These are phyloP conservation scores for Caenorhabditis zanzibari DNA, from an alignment of 2,888 invertebrate species.

Conservation along the genomic window DNA sequence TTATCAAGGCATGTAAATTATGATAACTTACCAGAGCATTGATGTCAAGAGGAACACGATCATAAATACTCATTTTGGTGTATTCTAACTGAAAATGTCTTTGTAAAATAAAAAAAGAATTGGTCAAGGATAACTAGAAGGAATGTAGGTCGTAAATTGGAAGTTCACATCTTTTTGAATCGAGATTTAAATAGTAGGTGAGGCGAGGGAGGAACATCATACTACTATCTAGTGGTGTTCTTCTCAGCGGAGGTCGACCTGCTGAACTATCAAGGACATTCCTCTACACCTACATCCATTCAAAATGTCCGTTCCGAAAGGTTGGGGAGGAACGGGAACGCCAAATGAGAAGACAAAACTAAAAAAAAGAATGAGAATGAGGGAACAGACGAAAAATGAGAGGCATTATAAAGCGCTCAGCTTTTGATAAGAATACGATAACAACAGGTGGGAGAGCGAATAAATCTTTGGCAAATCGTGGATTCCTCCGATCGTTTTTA, in stretches of 20 bases:
- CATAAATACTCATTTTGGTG: slow-evolving; percentile 48
- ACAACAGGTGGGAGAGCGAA: slow-evolving; percentile 50
- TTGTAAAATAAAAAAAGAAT: neutral
- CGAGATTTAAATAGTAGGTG: slow-evolving; percentile 3
- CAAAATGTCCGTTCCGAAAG: slow-evolving; percentile 2
- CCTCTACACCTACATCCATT: slow-evolving; percentile 25
- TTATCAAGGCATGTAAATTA: neutral
- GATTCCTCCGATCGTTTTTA: slow-evolving; percentile 20
- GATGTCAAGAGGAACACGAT: slow-evolving; percentile 54
- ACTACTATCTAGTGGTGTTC: slow-evolving; percentile 45
- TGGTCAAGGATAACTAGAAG: neutral
- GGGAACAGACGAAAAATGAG: neutral
- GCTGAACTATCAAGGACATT: slow-evolving; percentile 60
- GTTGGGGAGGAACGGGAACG: slow-evolving; percentile 25
- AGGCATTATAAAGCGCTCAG: slow-evolving; percentile 6
- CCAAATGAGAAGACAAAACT: slow-evolving; percentile 10
- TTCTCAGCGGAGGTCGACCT: slow-evolving; percentile 48
- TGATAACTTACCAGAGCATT: slow-evolving; percentile 38
- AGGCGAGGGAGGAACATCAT: slow-evolving; percentile 34
- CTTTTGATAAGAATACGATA: slow-evolving; percentile 48
- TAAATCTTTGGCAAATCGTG: slow-evolving; percentile 42
- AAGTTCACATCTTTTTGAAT: slow-evolving; percentile 7
- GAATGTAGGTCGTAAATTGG: neutral
- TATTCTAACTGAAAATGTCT: neutral
- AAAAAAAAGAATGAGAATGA: neutral